Evolutionary conservation across 2,888 invertebrate genomes (phyloP), one percentile per base, ranked within the genome.

Genomic region (Drosophila quasianomalipes): DNA sequence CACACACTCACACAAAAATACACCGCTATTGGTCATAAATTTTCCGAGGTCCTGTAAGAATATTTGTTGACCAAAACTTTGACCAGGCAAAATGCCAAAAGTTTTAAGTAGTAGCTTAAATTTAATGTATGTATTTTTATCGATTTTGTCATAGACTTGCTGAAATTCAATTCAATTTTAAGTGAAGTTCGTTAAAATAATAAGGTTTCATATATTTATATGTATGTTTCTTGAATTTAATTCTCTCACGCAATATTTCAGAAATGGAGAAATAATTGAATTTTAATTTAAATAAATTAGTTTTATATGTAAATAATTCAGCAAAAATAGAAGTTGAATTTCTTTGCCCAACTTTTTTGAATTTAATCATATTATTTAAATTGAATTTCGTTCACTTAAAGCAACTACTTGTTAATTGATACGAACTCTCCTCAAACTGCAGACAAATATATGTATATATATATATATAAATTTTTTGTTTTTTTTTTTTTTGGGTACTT

Each of bases 151-250:
- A 10, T 54, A 52, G 22, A 30, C 44, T 44, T 37, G 44, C 30
- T 16, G 3, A 51, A 60, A 57, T 68, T 77, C 55, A 77, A 77
- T 77, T 73, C 67, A 77, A 60, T 81, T 60, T 49, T n/a, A n/a
- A 28, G 28, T 4, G 26, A 14, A 7, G 12, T 0, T 47, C 37
- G 6, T 28, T 37, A 5, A 54, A 35, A 9, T 44, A 2, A 1
- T 2, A 37, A 16, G 2, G 16, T 16, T 37, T 37, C 37, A 37
- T 16, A 16, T 6, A 2, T 37, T 22, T 22, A 5, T 22, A 22
- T 22, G 22, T 2, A n/a, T 5, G 2, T 6, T 5, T 44, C 2
- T 5, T 12, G 12, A 22, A 22, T 5, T 41, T 2, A n/a, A 41
- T n/a, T 41, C n/a, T 4, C 10, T n/a, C 41, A 41, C 19, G 12